These are phyloP conservation scores for Cephalopachus bancanus DNA, from an alignment of 2,797 vertebrate species.

Conservation along the genomic window DNA sequence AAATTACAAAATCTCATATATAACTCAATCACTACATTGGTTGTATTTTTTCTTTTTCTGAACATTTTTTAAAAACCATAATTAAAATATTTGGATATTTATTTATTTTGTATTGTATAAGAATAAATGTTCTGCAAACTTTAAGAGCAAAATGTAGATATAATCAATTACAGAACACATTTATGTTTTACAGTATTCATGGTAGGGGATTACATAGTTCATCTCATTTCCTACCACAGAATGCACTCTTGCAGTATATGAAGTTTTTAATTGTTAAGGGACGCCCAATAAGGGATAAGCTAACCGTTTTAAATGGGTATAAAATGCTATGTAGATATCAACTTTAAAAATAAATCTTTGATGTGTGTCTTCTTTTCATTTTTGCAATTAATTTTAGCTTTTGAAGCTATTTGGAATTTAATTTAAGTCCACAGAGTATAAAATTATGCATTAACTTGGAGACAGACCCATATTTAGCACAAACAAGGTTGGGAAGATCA, in stretches of 20 bases:
- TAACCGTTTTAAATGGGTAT: slow-evolving; percentile 85
- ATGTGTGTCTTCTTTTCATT: slow-evolving; percentile 90
- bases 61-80: background rate
- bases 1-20: background rate
- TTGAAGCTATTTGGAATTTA: slow-evolving; percentile 89
- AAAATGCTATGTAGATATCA: slow-evolving; percentile 83
- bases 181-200: slow-evolving; percentile 29
- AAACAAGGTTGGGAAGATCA: slow-evolving; percentile 87
- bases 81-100: background rate
- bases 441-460: slow-evolving; percentile 85
- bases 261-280: slow-evolving; percentile 52
- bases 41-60: background rate
- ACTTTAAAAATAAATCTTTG: slow-evolving; percentile 89
- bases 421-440: slow-evolving; percentile 87
- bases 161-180: background rate
- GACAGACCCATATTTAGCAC: slow-evolving; percentile 86
- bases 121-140: background rate
- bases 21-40: background rate
- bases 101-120: background rate
- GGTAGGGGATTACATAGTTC: background rate
- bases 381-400: slow-evolving; percentile 90
- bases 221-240: background rate
- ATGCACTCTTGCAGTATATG: background rate
- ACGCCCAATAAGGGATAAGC: slow-evolving; percentile 71
- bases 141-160: background rate